phyloP scores from a whole-genome alignment of 2,797 vertebrate genomes.

The Bufotes viridis region DNA sequence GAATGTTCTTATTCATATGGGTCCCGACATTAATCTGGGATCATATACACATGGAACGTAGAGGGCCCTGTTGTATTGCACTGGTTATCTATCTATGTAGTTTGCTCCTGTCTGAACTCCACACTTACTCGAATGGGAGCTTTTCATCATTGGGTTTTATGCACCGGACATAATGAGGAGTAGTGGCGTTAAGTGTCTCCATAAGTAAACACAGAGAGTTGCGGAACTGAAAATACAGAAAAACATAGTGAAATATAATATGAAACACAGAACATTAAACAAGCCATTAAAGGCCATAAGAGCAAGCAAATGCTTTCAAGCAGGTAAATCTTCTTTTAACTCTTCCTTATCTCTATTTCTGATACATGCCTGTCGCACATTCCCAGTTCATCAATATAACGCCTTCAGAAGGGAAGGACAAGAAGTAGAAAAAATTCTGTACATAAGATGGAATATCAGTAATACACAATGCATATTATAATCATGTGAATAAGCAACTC shows the following conservation, averaged over 20 bases:
- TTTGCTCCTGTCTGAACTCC: not conserved
- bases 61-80: not conserved
- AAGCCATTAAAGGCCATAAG: not conserved
- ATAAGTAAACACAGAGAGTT: conserved; percentile 92
- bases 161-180: conserved; percentile 96
- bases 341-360: not conserved
- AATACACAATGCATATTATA: no score
- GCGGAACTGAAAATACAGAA: conserved; percentile 80
- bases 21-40: no score
- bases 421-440: not conserved
- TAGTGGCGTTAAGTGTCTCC: conserved; percentile 94
- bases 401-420: not conserved
- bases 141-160: conserved; percentile 97
- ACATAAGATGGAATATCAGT: no score
- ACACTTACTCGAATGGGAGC: conserved; percentile 91
- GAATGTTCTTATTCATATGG: no score
- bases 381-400: not conserved
- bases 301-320: not conserved
- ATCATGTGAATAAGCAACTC: no score
- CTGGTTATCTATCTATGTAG: not conserved
- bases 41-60: no score
- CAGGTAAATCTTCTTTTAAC: not conserved
- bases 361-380: no score
- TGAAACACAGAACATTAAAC: not conserved
- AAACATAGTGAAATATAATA: not conserved